A percentile compares a stretch with the other conserved stretches of the same genome.
Conservation (phyloP, 2,113 vertebrate species). For the Lathamus discolor region DNA sequence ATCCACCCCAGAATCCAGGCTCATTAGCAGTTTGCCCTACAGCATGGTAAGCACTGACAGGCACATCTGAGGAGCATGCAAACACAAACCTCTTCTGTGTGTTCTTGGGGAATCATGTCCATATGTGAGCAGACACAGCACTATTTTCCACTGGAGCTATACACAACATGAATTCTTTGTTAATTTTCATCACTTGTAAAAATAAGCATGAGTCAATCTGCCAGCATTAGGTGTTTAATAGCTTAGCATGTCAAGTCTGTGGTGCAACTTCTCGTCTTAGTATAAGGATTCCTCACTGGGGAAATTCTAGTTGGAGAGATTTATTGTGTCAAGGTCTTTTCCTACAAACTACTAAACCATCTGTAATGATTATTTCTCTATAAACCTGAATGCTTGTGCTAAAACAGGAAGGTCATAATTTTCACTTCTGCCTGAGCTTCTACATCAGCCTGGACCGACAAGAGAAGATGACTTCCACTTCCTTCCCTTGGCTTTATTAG, state of each 20-base stretch:
- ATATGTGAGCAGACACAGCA: not conserved
- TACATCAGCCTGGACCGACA: not conserved
- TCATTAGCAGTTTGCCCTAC: not conserved
- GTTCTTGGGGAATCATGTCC: not conserved
- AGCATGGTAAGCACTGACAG: not conserved
- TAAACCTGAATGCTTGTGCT: not conserved
- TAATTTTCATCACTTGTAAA: not conserved
- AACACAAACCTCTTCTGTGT: not conserved
- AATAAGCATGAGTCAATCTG: not conserved
- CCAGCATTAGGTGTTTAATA: not conserved
- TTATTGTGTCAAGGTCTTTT: not conserved
- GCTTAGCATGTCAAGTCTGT: not conserved
- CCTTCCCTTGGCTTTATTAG: not conserved
- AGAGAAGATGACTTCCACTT: not conserved
- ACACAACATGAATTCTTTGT: not conserved
- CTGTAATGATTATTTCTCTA: not conserved
- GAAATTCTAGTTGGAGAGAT: not conserved
- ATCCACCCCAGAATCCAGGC: not conserved
- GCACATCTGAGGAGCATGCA: not conserved
- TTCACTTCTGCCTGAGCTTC: not conserved
- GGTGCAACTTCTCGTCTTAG: not conserved
- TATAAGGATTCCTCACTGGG: not conserved
- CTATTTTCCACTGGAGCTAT: not conserved
- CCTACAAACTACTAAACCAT: not conserved
- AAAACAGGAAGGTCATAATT: not conserved